These are phyloP conservation scores for Sturnira hondurensis DNA, from an alignment of 2,113 vertebrate genomes.

Conservation along the genomic window DNA sequence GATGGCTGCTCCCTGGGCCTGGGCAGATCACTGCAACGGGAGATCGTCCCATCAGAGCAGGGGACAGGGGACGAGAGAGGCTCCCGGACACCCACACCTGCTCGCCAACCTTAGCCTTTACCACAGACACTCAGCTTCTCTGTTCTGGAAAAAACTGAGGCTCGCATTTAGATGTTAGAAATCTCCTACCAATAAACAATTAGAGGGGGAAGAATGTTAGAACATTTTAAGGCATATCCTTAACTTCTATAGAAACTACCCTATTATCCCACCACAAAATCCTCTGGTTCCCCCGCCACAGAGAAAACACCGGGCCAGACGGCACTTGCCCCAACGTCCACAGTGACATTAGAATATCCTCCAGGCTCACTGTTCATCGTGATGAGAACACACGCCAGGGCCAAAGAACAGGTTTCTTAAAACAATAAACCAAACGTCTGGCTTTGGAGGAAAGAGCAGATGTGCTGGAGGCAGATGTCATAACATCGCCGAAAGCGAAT, in stretches of 20 bases:
- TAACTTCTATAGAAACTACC: background rate
- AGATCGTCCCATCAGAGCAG: conserved; percentile 12
- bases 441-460: background rate
- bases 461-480: background rate
- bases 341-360: background rate
- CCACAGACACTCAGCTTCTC: background rate
- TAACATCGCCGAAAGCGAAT: background rate
- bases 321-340: background rate
- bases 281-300: background rate
- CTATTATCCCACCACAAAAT: background rate
- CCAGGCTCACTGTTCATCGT: background rate
- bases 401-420: background rate
- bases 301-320: background rate
- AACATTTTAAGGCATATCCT: background rate
- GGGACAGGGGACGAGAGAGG: too few relatives aligned
- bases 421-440: background rate
- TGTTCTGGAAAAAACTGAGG: background rate
- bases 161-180: background rate
- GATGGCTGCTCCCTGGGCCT: conserved; percentile 69
- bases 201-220: background rate
- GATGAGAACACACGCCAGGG: background rate
- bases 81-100: background rate
- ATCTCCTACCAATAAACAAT: background rate
- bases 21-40: conserved; percentile 90
- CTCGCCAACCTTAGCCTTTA: background rate